Evolutionary conservation across 2,888 invertebrate genomes (phyloP).

Genomic region (Muschampia plurimacula): DNA sequence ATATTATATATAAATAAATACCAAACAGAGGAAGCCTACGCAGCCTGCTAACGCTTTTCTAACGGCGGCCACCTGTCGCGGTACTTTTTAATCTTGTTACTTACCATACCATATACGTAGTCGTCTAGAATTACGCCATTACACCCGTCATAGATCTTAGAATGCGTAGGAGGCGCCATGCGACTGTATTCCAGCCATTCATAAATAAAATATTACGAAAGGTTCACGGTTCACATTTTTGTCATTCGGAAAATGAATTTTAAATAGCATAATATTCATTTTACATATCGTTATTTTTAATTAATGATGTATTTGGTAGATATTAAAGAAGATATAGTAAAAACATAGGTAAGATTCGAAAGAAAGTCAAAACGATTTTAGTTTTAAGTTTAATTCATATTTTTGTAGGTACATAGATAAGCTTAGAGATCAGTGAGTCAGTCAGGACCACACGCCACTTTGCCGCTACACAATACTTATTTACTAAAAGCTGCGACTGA

Average conservation of each 20-base stretch:
- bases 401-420: too few species aligned
- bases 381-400: too few species aligned
- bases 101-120: conserved; percentile 75
- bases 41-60: conserved; percentile 72
- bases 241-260: too few species aligned
- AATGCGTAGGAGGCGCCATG: conserved; percentile 31
- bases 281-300: neutral
- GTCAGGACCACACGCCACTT: too few species aligned
- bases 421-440: too few species aligned
- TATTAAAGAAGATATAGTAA: too few species aligned
- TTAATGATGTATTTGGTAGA: too few species aligned
- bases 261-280: neutral
- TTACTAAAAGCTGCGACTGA: too few species aligned
- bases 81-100: conserved; percentile 82
- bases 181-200: neutral
- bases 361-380: too few species aligned
- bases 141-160: conserved; percentile 58
- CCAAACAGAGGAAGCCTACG: conserved; percentile 49
- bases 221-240: neutral
- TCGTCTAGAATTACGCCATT: conserved; percentile 80
- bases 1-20: conserved; percentile 12
- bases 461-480: too few species aligned
- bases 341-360: too few species aligned
- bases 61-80: conserved; percentile 77
- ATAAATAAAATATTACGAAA: neutral